phyloP scores from a whole-genome alignment of 2,113 vertebrate genomes.

The Phaetusa simplex region DNA sequence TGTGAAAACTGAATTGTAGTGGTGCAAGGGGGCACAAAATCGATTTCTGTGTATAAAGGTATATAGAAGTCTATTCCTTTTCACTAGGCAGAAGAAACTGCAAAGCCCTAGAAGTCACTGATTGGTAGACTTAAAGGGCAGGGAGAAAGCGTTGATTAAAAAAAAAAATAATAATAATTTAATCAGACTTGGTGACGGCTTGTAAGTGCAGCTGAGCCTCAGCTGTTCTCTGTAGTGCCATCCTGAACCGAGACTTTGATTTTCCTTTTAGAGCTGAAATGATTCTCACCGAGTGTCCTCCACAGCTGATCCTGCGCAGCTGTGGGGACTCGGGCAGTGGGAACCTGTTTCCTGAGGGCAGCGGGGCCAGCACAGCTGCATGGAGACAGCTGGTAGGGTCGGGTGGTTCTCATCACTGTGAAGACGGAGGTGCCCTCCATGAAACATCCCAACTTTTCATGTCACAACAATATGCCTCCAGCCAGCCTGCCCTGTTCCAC shows the following conservation, averaged over 20 bases:
- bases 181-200: neutral
- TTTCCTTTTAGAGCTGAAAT: neutral
- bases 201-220: neutral
- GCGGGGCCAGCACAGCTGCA: constrained; percentile 13
- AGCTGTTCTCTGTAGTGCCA: neutral
- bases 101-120: neutral
- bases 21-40: neutral
- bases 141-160: neutral
- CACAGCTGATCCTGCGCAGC: neutral
- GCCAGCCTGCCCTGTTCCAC: neutral
- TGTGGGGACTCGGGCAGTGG: neutral
- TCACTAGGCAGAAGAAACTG: neutral
- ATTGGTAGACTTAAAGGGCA: neutral
- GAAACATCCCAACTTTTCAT: neutral
- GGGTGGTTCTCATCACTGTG: neutral
- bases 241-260: neutral
- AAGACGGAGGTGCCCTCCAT: neutral
- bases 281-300: neutral
- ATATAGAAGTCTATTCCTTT: neutral
- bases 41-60: neutral
- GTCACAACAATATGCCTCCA: neutral
- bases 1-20: neutral
- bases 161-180: neutral
- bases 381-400: neutral
- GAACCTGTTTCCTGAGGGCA: neutral